Evolutionary conservation across 53 echinoderm and acorn worm genomes (phyloP), one percentile per base, ranked within the genome.

Genomic region (Crossaster papposus): DNA sequence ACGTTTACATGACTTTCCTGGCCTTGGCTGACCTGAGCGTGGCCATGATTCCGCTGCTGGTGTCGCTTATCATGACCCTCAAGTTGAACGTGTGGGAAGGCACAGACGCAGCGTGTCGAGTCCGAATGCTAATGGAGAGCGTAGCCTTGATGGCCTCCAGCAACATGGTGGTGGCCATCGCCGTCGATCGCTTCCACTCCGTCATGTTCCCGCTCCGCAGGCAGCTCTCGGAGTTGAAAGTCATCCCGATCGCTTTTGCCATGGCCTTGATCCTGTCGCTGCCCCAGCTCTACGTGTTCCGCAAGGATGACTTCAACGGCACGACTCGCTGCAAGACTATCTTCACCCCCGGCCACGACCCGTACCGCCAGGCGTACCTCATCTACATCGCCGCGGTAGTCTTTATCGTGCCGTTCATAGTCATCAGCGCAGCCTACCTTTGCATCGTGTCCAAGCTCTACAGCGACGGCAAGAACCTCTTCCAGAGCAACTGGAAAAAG

Each of bases 101-200:
- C 0, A 89, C 92, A 23, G 95, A 99, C 85, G 95, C 90, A 0
- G 90, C 90, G 14, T 99, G 99, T 71, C 93, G 92, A 7, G 50
- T 96, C 24, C 93, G 92, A 1, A 93, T 89, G 72, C 85, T 99
- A 1, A 82, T 93, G 75, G 92, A 96, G 71, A 93, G 96, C 54
- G 50, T 96, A 2, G 93, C 99, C 13, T 79, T 99, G 3, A 93
- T 96, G 89, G 94, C 99, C 15, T 96, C 96, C 32, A 94, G 93
- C 18, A 94, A 94, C 78, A 99, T 99, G 95, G 93, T 99, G 23
- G 99, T 94, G 28, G 99, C 90, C 2, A 99, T 99, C 70, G 90
- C 96, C 14, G 86, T 96, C 22, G 99, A 99, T 79, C 92, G 99
- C 17, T 95, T 92, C 79, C 96, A 99, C 73, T 95, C 99, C 1